Conservation (phyloP, 2,888 invertebrate species). For the Acrocera orbiculus region DNA sequence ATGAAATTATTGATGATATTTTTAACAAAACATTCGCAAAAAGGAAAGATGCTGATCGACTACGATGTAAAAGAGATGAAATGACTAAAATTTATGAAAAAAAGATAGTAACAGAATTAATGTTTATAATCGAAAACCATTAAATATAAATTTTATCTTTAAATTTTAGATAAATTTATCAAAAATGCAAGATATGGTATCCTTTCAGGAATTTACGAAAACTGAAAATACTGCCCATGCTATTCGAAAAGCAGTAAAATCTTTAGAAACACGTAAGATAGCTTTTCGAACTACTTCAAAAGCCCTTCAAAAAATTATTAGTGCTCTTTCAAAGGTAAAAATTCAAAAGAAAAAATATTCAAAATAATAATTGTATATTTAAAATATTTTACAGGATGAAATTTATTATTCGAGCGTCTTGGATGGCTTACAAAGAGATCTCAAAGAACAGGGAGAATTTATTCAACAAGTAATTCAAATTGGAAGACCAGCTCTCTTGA, state of each 20-base stretch:
- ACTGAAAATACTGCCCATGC: too few species aligned
- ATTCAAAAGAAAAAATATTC: not conserved
- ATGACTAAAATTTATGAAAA: slow-evolving; percentile 18
- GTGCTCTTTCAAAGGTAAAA: not conserved
- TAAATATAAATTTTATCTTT: too few species aligned
- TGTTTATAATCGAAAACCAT: too few species aligned
- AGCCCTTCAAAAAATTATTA: too few species aligned
- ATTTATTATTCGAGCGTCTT: slow-evolving; percentile 29
- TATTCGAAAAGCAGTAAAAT: too few species aligned
- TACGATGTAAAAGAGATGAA: slow-evolving; percentile 18
- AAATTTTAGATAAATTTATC: too few species aligned
- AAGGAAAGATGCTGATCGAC: slow-evolving; percentile 26
- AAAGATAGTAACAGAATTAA: slow-evolving; percentile 20
- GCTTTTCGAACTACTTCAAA: too few species aligned
- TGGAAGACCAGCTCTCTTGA: slow-evolving; percentile 28
- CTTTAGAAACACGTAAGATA: slow-evolving; percentile 23
- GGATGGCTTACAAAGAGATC: slow-evolving; percentile 22
- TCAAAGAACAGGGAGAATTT: slow-evolving; percentile 26
- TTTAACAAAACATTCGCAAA: slow-evolving; percentile 27
- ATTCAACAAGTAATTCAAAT: slow-evolving; percentile 25
- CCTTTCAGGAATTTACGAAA: too few species aligned
- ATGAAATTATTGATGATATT: slow-evolving; percentile 25
- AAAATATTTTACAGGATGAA: slow-evolving; percentile 18
- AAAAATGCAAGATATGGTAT: too few species aligned
- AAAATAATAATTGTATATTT: too few species aligned